Evolutionary conservation across 2,888 invertebrate species (phyloP).

Genomic region (Cenopis cana): DNA sequence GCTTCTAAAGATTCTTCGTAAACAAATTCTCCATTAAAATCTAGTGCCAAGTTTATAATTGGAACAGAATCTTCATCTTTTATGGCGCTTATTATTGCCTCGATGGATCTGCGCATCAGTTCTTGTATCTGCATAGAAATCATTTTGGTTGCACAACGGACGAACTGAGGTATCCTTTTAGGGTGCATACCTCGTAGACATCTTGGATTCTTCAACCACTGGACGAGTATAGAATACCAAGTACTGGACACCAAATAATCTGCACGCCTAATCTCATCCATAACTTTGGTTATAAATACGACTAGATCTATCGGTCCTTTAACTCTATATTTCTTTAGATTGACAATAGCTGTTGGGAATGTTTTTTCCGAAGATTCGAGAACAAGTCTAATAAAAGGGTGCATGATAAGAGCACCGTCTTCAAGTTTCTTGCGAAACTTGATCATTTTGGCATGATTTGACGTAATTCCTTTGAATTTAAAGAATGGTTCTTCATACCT

Average conservation of each 20-base stretch:
- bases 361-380: constrained; percentile 78
- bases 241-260: constrained; percentile 77
- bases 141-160: constrained; percentile 77
- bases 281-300: constrained; percentile 64
- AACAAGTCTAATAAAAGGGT: constrained; percentile 86
- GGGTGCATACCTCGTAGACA: constrained; percentile 72
- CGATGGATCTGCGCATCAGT: constrained; percentile 87
- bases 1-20: constrained; percentile 85
- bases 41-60: constrained; percentile 85
- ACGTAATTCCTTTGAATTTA: constrained; percentile 87
- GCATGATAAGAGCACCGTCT: constrained; percentile 85
- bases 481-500: constrained; percentile 81
- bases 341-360: constrained; percentile 83
- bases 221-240: constrained; percentile 75
- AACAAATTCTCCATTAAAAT: constrained; percentile 82
- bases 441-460: constrained; percentile 85
- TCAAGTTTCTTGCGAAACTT: constrained; percentile 83
- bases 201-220: constrained; percentile 80
- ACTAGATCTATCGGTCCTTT: constrained; percentile 71
- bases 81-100: constrained; percentile 85
- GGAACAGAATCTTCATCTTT: constrained; percentile 84
- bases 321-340: constrained; percentile 77
- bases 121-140: constrained; percentile 87
- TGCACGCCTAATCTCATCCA: constrained; percentile 73
- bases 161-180: constrained; percentile 70